Base-by-base conservation (phyloP, 2,797 vertebrate species). In the Astyanax mexicanus region DNA sequence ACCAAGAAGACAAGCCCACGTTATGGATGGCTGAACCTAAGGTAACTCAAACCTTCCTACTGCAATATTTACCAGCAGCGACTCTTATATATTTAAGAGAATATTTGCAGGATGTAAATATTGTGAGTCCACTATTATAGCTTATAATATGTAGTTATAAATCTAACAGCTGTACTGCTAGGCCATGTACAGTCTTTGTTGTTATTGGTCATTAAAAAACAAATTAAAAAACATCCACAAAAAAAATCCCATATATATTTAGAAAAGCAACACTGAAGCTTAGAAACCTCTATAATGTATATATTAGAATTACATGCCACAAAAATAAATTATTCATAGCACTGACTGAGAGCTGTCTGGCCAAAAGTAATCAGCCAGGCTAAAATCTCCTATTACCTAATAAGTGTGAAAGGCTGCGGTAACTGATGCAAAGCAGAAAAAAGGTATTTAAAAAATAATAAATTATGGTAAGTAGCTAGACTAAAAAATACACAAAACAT, bases 311-410 rank as follows among this genome's bases (percentile, higher is more conserved):
- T 12, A 29, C 35, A n/a, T 6, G 3, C 57, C 61, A 12, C 23
- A 19, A 44, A 67, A 93, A 89, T 92, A 79, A 93, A 92, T 92
- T 91, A 91, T 92, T 84, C 88, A 91, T 91, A 89, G 88, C 81
- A 88, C 89, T 89, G 88, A 90, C 88, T 85, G 86, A 79, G 83
- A 88, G 82, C 86, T 90, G 88, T 89, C 85, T 85, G 82, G 85
- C 80, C 80, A 85, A 86, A 89, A 88, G 79, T 87, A 91, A 91
- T 91, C 86, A 86, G 84, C 67, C 82, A 81, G 80, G 81, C 72
- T 76, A 68, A 79, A 87, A 88, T 89, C 85, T 91, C 86, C 84
- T 69, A 87, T 93, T 92, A 89, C 90, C 70, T 82, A 82, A 80
- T 82, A 69, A 79, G 83, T 85, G 88, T 55, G 3, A 15, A 55